phyloP scores from a whole-genome alignment of 2,888 invertebrate species.

The Tetanocera ferruginea region DNA sequence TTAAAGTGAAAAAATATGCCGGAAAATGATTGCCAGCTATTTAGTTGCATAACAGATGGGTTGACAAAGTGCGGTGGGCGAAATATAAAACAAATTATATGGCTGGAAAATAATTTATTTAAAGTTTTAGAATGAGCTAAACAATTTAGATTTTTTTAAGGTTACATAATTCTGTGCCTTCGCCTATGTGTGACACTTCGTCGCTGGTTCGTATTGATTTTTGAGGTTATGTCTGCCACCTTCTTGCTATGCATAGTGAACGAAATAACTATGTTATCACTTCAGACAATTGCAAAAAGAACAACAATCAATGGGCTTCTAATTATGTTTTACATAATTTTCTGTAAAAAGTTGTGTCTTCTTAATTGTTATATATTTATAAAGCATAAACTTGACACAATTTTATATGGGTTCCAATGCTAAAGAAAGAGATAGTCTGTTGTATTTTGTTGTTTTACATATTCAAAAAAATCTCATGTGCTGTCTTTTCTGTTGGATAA shows the following conservation, averaged over 20 bases:
- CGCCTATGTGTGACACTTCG: background rate
- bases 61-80: too few species aligned
- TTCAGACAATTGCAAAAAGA: too few species aligned
- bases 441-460: background rate
- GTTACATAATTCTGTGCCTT: constrained; percentile 53
- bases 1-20: background rate
- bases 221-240: constrained; percentile 57
- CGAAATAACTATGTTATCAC: background rate
- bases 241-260: background rate
- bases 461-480: background rate
- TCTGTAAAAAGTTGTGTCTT: too few species aligned
- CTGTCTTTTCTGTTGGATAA: constrained; percentile 13
- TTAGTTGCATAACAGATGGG: constrained; percentile 6
- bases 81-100: background rate
- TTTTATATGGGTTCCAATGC: background rate
- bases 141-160: background rate
- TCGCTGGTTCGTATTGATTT: constrained; percentile 39
- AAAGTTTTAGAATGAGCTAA: constrained; percentile 38
- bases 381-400: background rate
- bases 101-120: background rate
- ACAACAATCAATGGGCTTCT: too few species aligned
- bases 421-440: background rate
- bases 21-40: background rate
- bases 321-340: too few species aligned
- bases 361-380: background rate